Conservation (phyloP, 2,113 vertebrate genomes). For the Ramphastos sulfuratus region DNA sequence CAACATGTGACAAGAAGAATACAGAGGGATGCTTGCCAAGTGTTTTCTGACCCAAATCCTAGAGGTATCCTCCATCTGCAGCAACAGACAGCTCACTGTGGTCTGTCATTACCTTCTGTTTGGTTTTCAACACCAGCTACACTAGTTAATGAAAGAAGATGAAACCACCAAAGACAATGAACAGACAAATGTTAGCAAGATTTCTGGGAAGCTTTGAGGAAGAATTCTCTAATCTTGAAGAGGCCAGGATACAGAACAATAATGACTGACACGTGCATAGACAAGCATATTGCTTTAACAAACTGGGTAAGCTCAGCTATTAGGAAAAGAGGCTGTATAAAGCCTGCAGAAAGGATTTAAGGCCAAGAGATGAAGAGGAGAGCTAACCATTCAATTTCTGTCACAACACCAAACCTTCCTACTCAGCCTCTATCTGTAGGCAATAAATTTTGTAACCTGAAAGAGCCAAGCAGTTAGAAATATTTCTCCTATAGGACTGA, state of each 20-base stretch:
- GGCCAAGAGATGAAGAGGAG: not conserved
- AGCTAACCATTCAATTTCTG: not conserved
- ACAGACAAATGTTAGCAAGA: not conserved
- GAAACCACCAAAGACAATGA: not conserved
- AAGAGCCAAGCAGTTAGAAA: conserved; percentile 1
- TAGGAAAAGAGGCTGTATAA: not conserved
- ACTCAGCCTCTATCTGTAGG: not conserved
- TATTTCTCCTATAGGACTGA: not conserved
- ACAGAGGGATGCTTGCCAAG: conserved; percentile 41
- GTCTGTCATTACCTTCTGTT: conserved; percentile 65
- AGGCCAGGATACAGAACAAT: not conserved
- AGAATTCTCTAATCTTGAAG: not conserved
- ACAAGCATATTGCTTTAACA: not conserved
- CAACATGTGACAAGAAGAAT: conserved; percentile 58
- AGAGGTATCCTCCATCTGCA: conserved; percentile 64
- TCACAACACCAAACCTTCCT: not conserved
- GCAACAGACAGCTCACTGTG: conserved; percentile 46
- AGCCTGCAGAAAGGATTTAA: not conserved
- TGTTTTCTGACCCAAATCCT: conserved; percentile 60
- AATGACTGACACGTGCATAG: not conserved
- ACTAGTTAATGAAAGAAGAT: conserved; percentile 39
- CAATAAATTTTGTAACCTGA: not conserved
- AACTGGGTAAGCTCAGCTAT: not conserved
- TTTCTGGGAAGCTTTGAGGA: not conserved
- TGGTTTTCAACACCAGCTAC: conserved; percentile 53